A percentile compares a stretch with the other conserved stretches of the same genome.
These are phyloP conservation scores for Sinhomidia bicolor DNA, from an alignment of 2,888 invertebrate genomes.

Conservation along the genomic window DNA sequence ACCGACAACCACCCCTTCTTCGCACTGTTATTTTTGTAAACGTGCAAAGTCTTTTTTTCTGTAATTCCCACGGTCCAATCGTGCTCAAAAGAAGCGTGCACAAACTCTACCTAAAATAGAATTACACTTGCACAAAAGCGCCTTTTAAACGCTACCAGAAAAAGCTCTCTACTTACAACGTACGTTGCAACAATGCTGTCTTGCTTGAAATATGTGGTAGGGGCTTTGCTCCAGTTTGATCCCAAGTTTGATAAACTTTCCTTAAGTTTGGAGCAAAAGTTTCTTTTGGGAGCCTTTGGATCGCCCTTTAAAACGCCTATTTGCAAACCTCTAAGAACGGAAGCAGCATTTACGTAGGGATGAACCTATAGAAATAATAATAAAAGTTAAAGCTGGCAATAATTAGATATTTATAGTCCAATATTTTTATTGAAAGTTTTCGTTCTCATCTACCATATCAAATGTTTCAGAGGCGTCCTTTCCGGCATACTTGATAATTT, in stretches of 20 bases:
- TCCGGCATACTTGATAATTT: constrained; percentile 45
- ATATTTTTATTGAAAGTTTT: neutral
- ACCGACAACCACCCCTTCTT: constrained; percentile 48
- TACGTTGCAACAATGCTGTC: constrained; percentile 67
- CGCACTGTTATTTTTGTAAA: constrained; percentile 24
- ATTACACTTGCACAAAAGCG: no score
- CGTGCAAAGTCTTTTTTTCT: constrained; percentile 34
- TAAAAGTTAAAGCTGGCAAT: neutral
- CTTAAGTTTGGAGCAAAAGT: neutral
- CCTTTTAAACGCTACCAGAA: no score
- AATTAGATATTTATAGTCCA: no score
- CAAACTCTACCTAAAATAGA: constrained; percentile 56
- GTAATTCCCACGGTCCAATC: constrained; percentile 63
- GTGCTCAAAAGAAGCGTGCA: neutral
- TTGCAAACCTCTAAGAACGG: neutral
- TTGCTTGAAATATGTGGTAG: constrained; percentile 53
- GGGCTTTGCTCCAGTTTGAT: constrained; percentile 15
- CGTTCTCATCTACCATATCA: constrained; percentile 25
- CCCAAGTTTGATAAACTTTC: neutral
- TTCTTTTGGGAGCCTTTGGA: constrained; percentile 18
- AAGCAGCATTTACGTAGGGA: constrained; percentile 32
- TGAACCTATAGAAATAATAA: constrained; percentile 30
- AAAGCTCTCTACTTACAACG: constrained; percentile 47
- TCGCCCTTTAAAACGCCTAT: constrained; percentile 55
- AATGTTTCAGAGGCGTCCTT: constrained; percentile 61